Evolutionary conservation across 1,140 invertebrate genomes (phyloP), one percentile per base, ranked within the genome.

Genomic region (Pteromalus puparum): DNA sequence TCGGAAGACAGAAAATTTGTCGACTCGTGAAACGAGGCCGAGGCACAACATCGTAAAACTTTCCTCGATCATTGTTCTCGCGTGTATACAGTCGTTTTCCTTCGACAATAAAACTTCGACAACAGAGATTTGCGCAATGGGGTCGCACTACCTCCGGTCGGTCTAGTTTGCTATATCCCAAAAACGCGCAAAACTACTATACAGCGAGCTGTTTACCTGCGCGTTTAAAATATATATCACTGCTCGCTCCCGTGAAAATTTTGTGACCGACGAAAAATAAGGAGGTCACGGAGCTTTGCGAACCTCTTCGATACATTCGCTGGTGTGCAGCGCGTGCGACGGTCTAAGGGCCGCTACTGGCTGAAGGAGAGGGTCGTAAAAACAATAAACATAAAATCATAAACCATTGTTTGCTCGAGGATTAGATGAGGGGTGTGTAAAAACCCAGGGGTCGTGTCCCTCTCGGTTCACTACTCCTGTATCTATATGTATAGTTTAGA

Each of bases 301-400:
- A n/a, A n/a, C n/a, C 30, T 61, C 4, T 4, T 21, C 18, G 21
- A 7, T 21, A n/a, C 38, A 38, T 28, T 18, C 73, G 9, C 30
- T 21, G 26, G 67, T 73, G 12, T 34, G 26, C 5, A 1, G 46
- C 0, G 12, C 24, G 1, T 74, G 67, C 85, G 61, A 48, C 46
- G 10, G 46, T 68, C n/a, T n/a, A n/a, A 53, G 75, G 77, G 53
- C 84, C 53, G 84, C 86, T 88, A 88, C 86, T 87, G 82, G 38
- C 38, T 42, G 38, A n/a, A n/a, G n/a, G n/a, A 34, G 30, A 86
- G 34, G 88, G 83, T 88, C 84, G 84, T 88, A 89, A 88, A 88
- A 89, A 89, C 87, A 89, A 90, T 90, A 90, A 87, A 89, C 87
- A 88, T 89, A 88, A 90, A 89, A 87, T 80, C 89, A 87, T 88